A percentile compares a stretch with the other conserved stretches of the same genome.
Evolutionary conservation across 2,888 invertebrate species (phyloP).

Genomic region (Eubasilissa splendida): DNA sequence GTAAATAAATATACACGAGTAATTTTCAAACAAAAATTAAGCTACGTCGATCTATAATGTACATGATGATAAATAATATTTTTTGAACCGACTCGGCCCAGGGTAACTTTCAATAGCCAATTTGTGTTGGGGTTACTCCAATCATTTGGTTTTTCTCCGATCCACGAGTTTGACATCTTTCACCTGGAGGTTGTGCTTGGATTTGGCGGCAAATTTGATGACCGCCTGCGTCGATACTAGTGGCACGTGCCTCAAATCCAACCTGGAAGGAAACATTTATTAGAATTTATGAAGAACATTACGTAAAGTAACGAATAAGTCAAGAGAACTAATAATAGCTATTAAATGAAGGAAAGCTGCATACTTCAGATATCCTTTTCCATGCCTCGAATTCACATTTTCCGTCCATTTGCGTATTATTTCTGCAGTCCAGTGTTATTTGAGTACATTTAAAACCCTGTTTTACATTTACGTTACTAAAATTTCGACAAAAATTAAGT

Average conservation of each 20-base stretch:
- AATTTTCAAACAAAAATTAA: not conserved
- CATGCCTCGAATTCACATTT: too few species aligned
- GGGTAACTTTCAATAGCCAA: conserved; percentile 35
- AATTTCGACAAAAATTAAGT: too few species aligned
- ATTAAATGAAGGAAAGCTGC: too few species aligned
- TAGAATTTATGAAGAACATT: not conserved
- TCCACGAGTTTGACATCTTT: conserved; percentile 86
- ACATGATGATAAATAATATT: conserved; percentile 27
- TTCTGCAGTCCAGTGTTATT: too few species aligned
- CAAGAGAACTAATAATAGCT: too few species aligned
- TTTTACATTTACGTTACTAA: too few species aligned
- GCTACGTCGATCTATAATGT: not conserved
- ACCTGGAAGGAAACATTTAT: conserved; percentile 64
- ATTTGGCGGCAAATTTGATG: conserved; percentile 87
- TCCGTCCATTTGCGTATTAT: too few species aligned
- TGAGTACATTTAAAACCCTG: too few species aligned
- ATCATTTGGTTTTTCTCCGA: conserved; percentile 67
- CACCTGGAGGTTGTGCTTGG: conserved; percentile 84
- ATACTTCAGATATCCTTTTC: too few species aligned
- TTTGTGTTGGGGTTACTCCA: conserved; percentile 10
- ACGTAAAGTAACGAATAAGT: too few species aligned
- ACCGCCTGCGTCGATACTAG: conserved; percentile 87
- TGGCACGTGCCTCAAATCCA: conserved; percentile 86
- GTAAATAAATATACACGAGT: not conserved
- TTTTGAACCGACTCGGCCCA: conserved; percentile 1